Evolutionary conservation across 2,113 vertebrate species (phyloP).

Genomic region (Mormyrus lacerda): DNA sequence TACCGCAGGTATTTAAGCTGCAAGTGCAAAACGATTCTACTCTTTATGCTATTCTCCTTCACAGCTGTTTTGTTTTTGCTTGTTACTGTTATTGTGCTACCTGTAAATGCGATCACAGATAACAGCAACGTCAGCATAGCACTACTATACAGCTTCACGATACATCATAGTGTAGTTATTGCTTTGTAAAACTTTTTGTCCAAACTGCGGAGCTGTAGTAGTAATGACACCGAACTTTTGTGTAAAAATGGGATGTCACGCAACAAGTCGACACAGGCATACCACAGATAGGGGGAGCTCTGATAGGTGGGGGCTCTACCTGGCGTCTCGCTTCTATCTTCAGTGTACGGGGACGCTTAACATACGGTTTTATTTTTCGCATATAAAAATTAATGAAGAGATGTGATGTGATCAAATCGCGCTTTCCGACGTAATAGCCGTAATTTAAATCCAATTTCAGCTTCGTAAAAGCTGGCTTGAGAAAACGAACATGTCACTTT

Average conservation of each 20-base stretch:
- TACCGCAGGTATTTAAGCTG: neutral
- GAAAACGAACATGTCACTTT: neutral
- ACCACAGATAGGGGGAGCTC: slow-evolving; percentile 25
- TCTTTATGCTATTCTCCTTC: neutral
- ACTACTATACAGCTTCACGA: neutral
- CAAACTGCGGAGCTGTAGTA: neutral
- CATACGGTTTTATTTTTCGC: neutral
- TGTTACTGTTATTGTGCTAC: neutral
- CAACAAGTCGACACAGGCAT: slow-evolving; percentile 48
- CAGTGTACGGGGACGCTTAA: neutral
- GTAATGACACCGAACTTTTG: neutral
- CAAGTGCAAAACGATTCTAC: neutral
- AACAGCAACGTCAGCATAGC: neutral
- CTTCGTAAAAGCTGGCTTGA: neutral
- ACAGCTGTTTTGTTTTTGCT: neutral
- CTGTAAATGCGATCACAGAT: neutral
- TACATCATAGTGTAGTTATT: neutral
- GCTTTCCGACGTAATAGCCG: neutral
- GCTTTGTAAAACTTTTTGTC: neutral
- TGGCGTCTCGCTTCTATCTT: neutral
- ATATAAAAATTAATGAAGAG: neutral
- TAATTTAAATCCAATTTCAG: neutral
- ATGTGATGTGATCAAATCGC: neutral
- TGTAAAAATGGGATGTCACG: slow-evolving; percentile 15
- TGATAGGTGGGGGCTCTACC: slow-evolving; percentile 32